phyloP scores from a whole-genome alignment of 2,888 invertebrate species.

The Himalopsyche tibetana region DNA sequence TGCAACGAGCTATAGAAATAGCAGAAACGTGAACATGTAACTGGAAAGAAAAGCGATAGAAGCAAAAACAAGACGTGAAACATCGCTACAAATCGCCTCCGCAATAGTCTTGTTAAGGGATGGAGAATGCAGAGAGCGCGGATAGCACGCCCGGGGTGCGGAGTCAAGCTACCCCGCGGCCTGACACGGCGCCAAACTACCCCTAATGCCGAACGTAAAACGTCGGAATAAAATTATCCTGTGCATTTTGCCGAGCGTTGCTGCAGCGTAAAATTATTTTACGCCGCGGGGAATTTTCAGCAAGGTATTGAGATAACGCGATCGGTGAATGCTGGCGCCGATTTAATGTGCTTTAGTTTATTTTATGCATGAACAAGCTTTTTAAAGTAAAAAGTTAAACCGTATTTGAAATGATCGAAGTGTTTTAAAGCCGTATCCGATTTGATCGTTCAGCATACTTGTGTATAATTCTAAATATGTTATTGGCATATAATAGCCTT shows the following conservation, averaged over 20 bases:
- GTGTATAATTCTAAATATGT: too few species aligned
- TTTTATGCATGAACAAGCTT: too few species aligned
- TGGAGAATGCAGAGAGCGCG: conserved; percentile 18
- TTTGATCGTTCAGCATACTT: too few species aligned
- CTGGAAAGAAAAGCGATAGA: not conserved
- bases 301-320: conserved; percentile 14
- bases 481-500: too few species aligned
- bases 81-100: conserved; percentile 19
- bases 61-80: conserved; percentile 10
- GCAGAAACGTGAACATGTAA: too few species aligned
- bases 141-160: not conserved
- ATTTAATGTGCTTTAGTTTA: not conserved
- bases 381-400: too few species aligned
- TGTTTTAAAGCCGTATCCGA: too few species aligned
- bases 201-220: conserved; percentile 40
- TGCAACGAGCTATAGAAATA: too few species aligned
- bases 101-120: conserved; percentile 24
- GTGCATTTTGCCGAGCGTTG: conserved; percentile 19
- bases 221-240: conserved; percentile 22
- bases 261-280: conserved; percentile 27
- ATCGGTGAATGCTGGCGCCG: not conserved
- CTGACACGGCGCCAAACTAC: conserved; percentile 16
- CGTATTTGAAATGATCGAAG: too few species aligned
- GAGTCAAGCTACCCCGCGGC: not conserved
- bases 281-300: not conserved